These are phyloP conservation scores for Eudyptes chrysolophus DNA, from an alignment of 2,113 vertebrate species.

Conservation along the genomic window DNA sequence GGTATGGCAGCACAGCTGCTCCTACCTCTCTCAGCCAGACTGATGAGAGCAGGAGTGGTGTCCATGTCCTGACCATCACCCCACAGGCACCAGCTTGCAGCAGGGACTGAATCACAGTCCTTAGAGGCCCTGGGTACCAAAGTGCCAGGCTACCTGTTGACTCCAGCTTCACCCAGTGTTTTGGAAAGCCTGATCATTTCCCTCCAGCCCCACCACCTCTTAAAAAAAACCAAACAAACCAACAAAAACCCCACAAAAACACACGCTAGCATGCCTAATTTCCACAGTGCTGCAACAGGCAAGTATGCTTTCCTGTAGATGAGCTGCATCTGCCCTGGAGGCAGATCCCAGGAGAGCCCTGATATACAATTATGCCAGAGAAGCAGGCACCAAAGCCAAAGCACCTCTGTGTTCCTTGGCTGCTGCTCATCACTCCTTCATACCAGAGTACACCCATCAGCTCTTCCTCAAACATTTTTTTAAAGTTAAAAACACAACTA, in stretches of 20 bases:
- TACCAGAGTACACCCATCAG: not conserved
- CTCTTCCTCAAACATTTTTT: not conserved
- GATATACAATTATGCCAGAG: not conserved
- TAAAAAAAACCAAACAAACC: not conserved
- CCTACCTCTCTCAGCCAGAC: not conserved
- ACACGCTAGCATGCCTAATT: not conserved
- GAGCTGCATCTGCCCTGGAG: not conserved
- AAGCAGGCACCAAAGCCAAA: not conserved
- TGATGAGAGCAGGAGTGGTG: not conserved
- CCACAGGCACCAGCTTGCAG: not conserved
- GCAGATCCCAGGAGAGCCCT: not conserved
- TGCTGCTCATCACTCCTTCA: not conserved
- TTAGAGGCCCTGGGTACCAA: not conserved
- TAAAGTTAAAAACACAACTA: not conserved
- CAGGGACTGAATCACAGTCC: not conserved
- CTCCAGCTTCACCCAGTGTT: not conserved
- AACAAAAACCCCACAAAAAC: no score
- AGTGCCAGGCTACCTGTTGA: not conserved
- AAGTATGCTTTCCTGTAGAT: not conserved
- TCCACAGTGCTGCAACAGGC: not conserved
- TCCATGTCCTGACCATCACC: not conserved
- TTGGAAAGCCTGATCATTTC: not conserved
- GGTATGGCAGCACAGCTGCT: not conserved
- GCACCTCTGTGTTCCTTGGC: not conserved
- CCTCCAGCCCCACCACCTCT: not conserved